A percentile compares a stretch with the other conserved stretches of the same genome.
Evolutionary conservation across 1,140 invertebrate species (phyloP).

Genomic region (Tribolium castaneum): DNA sequence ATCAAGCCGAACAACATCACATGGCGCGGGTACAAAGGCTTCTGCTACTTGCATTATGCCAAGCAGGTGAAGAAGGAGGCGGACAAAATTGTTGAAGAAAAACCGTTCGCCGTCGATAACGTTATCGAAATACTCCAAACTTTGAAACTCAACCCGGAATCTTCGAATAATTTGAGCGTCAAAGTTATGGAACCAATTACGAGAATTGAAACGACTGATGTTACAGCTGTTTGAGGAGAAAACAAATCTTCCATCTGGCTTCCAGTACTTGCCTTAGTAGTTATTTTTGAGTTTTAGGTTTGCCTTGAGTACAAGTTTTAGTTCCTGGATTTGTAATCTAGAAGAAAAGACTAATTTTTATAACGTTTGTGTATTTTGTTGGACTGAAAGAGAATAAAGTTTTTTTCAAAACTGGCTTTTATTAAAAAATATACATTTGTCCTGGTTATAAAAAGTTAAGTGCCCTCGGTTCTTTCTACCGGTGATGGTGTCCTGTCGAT

Average conservation of each 20-base stretch:
- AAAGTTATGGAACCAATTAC: constrained; percentile 66
- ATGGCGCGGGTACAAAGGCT: constrained; percentile 74
- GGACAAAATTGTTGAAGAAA: constrained; percentile 57
- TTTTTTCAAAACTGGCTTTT: constrained; percentile 3
- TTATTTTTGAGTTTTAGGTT: not conserved
- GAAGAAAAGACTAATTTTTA: constrained; percentile 24
- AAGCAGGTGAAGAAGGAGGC: constrained; percentile 61
- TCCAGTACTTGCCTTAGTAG: constrained; percentile 30
- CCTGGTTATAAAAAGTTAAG: constrained; percentile 39
- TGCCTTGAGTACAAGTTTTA: constrained; percentile 17
- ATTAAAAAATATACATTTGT: constrained; percentile 19
- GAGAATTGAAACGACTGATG: constrained; percentile 66
- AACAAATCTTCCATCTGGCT: constrained; percentile 5
- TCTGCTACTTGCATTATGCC: constrained; percentile 75
- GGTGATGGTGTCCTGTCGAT: constrained; percentile 59
- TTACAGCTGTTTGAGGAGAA: constrained; percentile 64
- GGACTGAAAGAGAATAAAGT: not conserved
- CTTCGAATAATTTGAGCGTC: constrained; percentile 59
- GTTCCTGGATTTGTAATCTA: constrained; percentile 9
- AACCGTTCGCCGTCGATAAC: constrained; percentile 66
- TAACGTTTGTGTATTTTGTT: constrained; percentile 17
- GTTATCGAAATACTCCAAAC: constrained; percentile 69
- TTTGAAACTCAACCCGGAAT: constrained; percentile 62
- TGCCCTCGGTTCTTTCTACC: constrained; percentile 40
- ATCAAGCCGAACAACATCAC: constrained; percentile 75